Evolutionary conservation across 2,797 vertebrate genomes (phyloP).

Genomic region (Bovichtus diacanthus): DNA sequence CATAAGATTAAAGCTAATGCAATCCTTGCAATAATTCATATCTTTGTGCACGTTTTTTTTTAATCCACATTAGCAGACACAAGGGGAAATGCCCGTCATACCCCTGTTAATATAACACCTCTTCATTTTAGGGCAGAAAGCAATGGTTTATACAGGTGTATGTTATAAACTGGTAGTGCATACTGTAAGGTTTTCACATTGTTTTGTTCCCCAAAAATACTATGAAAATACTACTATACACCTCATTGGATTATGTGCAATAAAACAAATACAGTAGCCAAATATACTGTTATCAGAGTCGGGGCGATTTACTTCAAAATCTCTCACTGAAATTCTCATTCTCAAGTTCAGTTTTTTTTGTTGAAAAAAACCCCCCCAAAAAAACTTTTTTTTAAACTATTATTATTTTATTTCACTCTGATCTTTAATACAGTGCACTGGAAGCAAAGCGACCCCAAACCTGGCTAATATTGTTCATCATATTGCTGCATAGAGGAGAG

Average conservation of each 20-base stretch:
- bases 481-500: slow-evolving; percentile 10
- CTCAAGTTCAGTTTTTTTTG: not conserved
- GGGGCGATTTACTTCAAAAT: not conserved
- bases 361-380: no score
- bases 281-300: not conserved
- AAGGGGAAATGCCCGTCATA: not conserved
- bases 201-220: not conserved
- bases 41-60: not conserved
- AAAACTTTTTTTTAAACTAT: no score
- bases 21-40: not conserved
- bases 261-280: not conserved
- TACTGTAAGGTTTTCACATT: slow-evolving; percentile 8
- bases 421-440: not conserved
- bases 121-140: not conserved
- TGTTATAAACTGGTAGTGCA: not conserved
- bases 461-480: not conserved
- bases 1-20: not conserved
- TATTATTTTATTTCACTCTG: not conserved
- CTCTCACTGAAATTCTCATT: not conserved
- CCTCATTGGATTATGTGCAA: not conserved
- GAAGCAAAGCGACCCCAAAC: slow-evolving; percentile 13
- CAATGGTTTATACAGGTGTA: not conserved
- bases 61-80: not conserved
- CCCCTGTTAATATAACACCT: not conserved
- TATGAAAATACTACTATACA: not conserved